Base-by-base conservation (phyloP, 2,797 vertebrate genomes). In the Sebastes variabilis region DNA sequence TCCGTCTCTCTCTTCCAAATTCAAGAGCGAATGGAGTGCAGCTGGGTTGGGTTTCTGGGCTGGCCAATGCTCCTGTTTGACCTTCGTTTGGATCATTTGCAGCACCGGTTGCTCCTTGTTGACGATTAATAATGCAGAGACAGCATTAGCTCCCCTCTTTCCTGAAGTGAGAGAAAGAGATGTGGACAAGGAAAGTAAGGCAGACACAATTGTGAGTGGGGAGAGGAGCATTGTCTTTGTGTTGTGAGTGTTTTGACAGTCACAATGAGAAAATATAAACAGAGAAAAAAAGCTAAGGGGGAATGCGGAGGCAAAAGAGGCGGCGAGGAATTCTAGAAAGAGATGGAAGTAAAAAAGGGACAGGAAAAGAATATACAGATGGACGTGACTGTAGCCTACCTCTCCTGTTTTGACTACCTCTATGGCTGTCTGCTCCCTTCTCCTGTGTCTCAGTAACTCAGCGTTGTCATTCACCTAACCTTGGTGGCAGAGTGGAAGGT, bases 401-500 rank as follows among this genome's bases (percentile, higher is more conserved):
- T 79, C 29, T 42, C 29, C 87, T 70, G 54, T 72, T 83, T 72
- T 77, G 52, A 65, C 75, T 67, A 77, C 55, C 83, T 79, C 61
- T 24, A 52, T 70, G 62, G 55, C 80, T 72, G 70, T 84, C 77
- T 81, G 52, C 73, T 79, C 54, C 77, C 65, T 85, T 69, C 78
- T 89, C 75, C 77, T 54, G 77, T 79, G 82, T 90, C 88, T 92
- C 86, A 70, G 86, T 90, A 88, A 80, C 88, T 86, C 87, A 70
- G 81, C 34, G n/a, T 92, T 92, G 92, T 93, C 90, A 92, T 93
- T 94, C 92, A 89, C 79, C 90, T 93, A 89, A 94, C 93, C 94
- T 93, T 94, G 89, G 89, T 89, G 93, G 87, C 87, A 86, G 84
- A 90, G 88, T 88, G 85, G 90, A 92, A 90, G 91, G 84, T 76